phyloP scores from a whole-genome alignment of 2,113 vertebrate species.

The Pelmatolapia mariae region DNA sequence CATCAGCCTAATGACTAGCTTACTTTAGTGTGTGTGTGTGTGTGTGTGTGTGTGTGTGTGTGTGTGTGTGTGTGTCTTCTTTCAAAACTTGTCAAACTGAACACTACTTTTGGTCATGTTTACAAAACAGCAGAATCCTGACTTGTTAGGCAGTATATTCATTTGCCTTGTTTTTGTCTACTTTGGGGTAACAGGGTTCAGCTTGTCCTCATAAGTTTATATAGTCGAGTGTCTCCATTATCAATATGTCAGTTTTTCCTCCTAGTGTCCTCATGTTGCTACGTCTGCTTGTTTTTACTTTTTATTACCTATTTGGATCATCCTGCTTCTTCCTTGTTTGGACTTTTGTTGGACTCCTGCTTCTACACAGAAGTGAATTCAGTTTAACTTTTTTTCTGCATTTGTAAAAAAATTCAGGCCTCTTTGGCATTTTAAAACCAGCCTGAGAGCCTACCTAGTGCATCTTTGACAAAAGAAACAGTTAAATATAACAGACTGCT shows the following conservation, averaged over 20 bases:
- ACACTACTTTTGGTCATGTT: not conserved
- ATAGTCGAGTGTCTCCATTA: not conserved
- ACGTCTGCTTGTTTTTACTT: not conserved
- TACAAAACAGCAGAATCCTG: not conserved
- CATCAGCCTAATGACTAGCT: not conserved
- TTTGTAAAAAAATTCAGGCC: not conserved
- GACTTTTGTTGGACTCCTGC: not conserved
- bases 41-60: not conserved
- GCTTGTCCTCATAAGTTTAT: not conserved
- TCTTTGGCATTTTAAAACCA: not conserved
- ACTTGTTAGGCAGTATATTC: not conserved
- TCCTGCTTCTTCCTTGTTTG: not conserved
- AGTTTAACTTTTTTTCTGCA: not conserved
- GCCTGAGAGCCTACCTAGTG: not conserved
- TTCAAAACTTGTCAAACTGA: not conserved
- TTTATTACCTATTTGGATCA: not conserved
- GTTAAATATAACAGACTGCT: not conserved
- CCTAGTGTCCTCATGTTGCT: not conserved
- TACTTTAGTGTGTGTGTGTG: not conserved
- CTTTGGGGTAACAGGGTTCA: not conserved
- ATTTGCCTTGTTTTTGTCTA: not conserved
- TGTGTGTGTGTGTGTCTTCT: not conserved
- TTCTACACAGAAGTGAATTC: not conserved
- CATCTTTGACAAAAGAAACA: not conserved
- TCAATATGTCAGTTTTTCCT: not conserved